A percentile compares a stretch with the other conserved stretches of the same genome.
These are phyloP conservation scores for Drosophila nigricruria DNA, from an alignment of 2,888 invertebrate species.

Conservation along the genomic window DNA sequence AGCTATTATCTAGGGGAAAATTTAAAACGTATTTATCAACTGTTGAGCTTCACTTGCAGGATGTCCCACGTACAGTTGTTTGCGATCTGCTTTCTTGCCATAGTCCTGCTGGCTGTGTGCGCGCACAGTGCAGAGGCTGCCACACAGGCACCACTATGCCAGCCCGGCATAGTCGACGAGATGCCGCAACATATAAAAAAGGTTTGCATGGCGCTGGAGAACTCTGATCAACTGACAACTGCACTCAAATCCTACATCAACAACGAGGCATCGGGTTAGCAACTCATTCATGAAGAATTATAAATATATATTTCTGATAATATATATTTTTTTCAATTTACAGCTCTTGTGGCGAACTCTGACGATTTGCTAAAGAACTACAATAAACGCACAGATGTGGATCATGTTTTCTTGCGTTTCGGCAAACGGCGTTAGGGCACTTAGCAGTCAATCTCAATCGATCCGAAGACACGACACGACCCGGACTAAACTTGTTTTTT, in stretches of 20 bases:
- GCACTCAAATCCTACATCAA: constrained; percentile 84
- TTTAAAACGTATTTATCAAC: not conserved
- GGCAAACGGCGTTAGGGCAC: constrained; percentile 90
- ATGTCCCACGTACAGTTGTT: constrained; percentile 81
- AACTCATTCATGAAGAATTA: not conserved
- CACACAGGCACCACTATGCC: constrained; percentile 86
- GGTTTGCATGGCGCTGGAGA: constrained; percentile 87
- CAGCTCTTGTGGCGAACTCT: constrained; percentile 83
- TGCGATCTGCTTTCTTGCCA: constrained; percentile 62
- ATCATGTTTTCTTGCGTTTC: constrained; percentile 95
- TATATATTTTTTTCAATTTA: not conserved
- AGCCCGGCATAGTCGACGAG: constrained; percentile 87
- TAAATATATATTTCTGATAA: not conserved
- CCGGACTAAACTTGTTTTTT: constrained; percentile 45
- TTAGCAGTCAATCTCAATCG: not conserved
- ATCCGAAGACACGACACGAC: constrained; percentile 37
- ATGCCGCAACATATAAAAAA: constrained; percentile 87
- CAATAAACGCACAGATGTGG: constrained; percentile 94
- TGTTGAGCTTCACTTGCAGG: constrained; percentile 44
- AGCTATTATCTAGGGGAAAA: not conserved
- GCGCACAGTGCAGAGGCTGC: constrained; percentile 60
- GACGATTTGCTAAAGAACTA: constrained; percentile 86
- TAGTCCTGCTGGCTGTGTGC: constrained; percentile 63
- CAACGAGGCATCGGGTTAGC: constrained; percentile 85
- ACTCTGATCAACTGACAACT: constrained; percentile 83